Percentiles rank a stretch among this genome's conserved stretches.
phyloP scores from a whole-genome alignment of 2,888 invertebrate genomes.

The Euphydryas editha region DNA sequence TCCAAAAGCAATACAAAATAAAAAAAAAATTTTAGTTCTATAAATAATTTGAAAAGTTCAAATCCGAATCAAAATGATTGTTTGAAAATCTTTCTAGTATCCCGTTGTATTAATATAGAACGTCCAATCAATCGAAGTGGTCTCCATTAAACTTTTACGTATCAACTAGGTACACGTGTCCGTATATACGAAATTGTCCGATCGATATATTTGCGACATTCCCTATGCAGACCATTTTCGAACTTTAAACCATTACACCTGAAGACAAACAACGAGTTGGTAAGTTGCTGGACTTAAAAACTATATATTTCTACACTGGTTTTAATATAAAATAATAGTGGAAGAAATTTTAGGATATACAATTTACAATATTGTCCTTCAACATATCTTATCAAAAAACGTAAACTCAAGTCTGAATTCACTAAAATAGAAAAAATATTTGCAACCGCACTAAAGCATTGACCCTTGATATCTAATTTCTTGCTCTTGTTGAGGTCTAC shows the following conservation, averaged over 20 bases:
- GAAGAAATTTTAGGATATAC: background rate
- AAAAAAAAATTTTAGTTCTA: slow-evolving; percentile 5
- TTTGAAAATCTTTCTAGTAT: background rate
- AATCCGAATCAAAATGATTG: background rate
- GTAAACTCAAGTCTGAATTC: too few species aligned
- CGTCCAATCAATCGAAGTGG: slow-evolving; percentile 30
- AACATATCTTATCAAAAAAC: too few species aligned
- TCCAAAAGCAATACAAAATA: slow-evolving; percentile 6
- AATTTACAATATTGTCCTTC: too few species aligned
- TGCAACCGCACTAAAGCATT: too few species aligned
- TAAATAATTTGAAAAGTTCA: background rate
- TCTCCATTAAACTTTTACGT: slow-evolving; percentile 52
- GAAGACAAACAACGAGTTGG: slow-evolving; percentile 11
- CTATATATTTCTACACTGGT: background rate
- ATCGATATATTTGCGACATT: slow-evolving; percentile 48
- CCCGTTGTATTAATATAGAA: slow-evolving; percentile 6
- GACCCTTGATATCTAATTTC: too few species aligned
- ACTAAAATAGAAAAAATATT: too few species aligned
- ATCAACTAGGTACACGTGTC: slow-evolving; percentile 41
- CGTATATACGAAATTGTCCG: slow-evolving; percentile 51
- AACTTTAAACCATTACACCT: slow-evolving; percentile 50
- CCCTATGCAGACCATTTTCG: slow-evolving; percentile 52
- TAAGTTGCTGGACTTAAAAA: background rate
- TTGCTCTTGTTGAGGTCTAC: too few species aligned
- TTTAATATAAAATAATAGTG: background rate